Base-by-base conservation (phyloP, 92 coral and sea anemone species). In the Parazoanthus atlanticus region DNA sequence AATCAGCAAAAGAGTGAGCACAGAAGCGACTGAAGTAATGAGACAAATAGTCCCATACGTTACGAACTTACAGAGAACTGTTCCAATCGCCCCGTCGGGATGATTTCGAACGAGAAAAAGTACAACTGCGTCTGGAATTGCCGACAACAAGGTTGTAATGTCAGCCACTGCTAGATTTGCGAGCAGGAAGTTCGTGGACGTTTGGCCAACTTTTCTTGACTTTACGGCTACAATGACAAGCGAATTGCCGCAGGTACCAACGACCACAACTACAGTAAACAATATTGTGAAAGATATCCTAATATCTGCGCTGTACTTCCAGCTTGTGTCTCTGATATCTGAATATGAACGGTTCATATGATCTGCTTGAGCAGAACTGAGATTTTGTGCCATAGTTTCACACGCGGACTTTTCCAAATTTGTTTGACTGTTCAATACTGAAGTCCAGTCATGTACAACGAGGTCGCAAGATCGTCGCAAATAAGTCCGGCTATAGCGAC, bases 111-210 rank as follows among this genome's bases (percentile, higher is more conserved):
- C 65, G 34, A 69, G 32, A 40, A 84, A 84, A 31, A 84, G 87
- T 6, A 43, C 78, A 84, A 29, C 33, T 21, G 79, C 87, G 78
- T 84, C 40, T 4, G 87, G 87, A 31, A 84, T 67, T 43, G 77
- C 87, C n/a, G 78, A 70, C 41, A 84, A 7, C 40, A 84, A 43
- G 5, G 87, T 70, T 10, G 87, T 29, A 29, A 43, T 23, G 87
- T 84, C 87, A 8, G 87, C 78, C 3, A 70, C 78, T 23, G 87
- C 87, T 41, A 84, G 79, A 71, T 84, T 84, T 30, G 87, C 87
- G 15, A 84, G 38, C 77, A 84, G 87, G 19, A 84, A 84, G 28
- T 84, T 84, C 28, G 87, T 84, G 7, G 87, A 84, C 12, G 87
- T 84, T 52, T 71, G 87, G 47, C 78, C 38, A 29, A 84, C 87